Evolutionary conservation across 1,140 invertebrate species (phyloP), one percentile per base, ranked within the genome.

Genomic region (Glossosoma conforme): DNA sequence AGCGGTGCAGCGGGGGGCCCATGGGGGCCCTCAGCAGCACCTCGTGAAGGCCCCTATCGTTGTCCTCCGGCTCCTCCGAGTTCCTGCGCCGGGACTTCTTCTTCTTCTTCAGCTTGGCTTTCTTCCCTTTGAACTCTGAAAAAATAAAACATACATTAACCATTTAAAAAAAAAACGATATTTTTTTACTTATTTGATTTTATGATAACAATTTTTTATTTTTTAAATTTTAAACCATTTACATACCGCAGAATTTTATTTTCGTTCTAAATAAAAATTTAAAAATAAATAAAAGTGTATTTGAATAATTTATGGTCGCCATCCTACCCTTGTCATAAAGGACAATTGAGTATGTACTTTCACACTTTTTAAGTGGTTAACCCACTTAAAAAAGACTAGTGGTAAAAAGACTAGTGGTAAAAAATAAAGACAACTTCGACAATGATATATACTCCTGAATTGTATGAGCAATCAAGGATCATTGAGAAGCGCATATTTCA

Each of bases 1-100:
- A 44, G n/a, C 47, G 44, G 22, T 52, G 49, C 8, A 42, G 33
- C 2, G 44, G 9, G 2, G 33, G 40, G 13, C 32, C 20, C 8
- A 24, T 17, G n/a, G 18, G 3, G 14, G 33, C 47, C 17, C 28
- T n/a, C 18, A 44, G 21, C 11, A 32, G 22, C 11, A 22, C 3
- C 3, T 52, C 24, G 40, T 52, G 49, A 13, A 40, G 45, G 4
- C 52, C 55, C 1, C 44, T 49, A 13, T 57, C 55, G 19, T 42
- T 52, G 17, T 38, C 43, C 20, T 46, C 50, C 10, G 35, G n/a
- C 10, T 45, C 45, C 9, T 42, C 49, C 11, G 28, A 18, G 22
- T 19, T 45, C 38, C 25, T 43, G 13, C 6, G 21, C 2, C 41
- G 11, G 22, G 9, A n/a, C 35, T 28, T 42, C 20, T 18, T 42